Percentiles rank a stretch among this genome's conserved stretches.
phyloP scores from a whole-genome alignment of 2,888 invertebrate genomes.

The Apomyelois bistriatella region DNA sequence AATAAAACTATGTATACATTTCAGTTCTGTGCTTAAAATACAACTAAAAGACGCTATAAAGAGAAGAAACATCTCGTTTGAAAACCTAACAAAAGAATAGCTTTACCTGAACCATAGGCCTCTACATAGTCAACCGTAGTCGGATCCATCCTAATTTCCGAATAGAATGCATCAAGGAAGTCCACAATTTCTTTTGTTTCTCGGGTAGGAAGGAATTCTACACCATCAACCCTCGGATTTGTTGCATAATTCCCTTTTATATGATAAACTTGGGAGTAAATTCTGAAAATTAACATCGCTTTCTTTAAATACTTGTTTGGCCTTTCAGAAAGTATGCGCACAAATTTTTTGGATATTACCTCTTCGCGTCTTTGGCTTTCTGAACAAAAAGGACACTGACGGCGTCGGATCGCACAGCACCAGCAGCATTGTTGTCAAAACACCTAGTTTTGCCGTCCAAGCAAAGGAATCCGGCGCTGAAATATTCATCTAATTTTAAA shows the following conservation, averaged over 20 bases:
- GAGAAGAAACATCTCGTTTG: too few relatives aligned
- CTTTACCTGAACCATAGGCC: slow-evolving; percentile 87
- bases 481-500: too few relatives aligned
- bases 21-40: too few relatives aligned
- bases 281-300: slow-evolving; percentile 27
- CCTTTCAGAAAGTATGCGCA: slow-evolving; percentile 14
- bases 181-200: slow-evolving; percentile 55
- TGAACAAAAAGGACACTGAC: slow-evolving; percentile 84
- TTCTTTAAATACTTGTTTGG: neutral
- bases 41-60: too few relatives aligned
- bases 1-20: too few relatives aligned
- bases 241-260: slow-evolving; percentile 36
- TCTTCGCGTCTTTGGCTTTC: slow-evolving; percentile 80
- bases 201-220: slow-evolving; percentile 35
- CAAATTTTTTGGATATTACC: slow-evolving; percentile 38
- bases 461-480: slow-evolving; percentile 39
- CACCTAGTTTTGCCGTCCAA: slow-evolving; percentile 90
- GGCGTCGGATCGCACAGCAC: slow-evolving; percentile 88
- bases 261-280: slow-evolving; percentile 50
- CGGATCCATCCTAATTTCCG: slow-evolving; percentile 83
- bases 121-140: slow-evolving; percentile 86
- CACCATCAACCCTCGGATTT: slow-evolving; percentile 20
- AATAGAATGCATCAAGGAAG: slow-evolving; percentile 78
- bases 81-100: too few relatives aligned
- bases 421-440: slow-evolving; percentile 89